phyloP scores from a whole-genome alignment of 1,140 invertebrate genomes.

The Drosophila nigromelanica region DNA sequence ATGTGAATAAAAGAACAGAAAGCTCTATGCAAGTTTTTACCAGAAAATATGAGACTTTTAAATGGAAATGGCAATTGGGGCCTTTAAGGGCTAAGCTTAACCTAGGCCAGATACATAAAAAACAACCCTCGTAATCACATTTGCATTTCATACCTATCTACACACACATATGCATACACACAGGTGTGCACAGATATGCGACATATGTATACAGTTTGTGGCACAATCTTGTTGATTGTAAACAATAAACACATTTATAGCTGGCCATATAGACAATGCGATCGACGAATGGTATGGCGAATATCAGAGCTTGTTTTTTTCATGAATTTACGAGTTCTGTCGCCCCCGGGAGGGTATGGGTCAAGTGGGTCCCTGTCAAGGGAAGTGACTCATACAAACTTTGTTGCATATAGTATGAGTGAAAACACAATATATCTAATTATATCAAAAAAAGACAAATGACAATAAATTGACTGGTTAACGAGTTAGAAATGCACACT shows the following conservation, averaged over 20 bases:
- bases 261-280: slow-evolving; percentile 44
- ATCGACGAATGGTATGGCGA: slow-evolving; percentile 48
- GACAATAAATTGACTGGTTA: no score
- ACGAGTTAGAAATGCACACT: no score
- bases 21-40: no score
- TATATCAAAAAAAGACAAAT: no score
- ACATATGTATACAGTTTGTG: neutral
- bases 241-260: slow-evolving; percentile 66
- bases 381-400: slow-evolving; percentile 46
- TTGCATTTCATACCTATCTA: neutral
- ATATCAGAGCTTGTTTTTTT: slow-evolving; percentile 26
- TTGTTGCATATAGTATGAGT: slow-evolving; percentile 21
- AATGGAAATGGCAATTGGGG: no score
- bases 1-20: no score
- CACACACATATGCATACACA: neutral
- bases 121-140: no score
- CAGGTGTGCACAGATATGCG: no score
- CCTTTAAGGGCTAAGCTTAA: no score
- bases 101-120: no score
- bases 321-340: slow-evolving; percentile 2
- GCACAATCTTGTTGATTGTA: slow-evolving; percentile 50
- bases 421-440: no score
- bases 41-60: no score
- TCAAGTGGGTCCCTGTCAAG: slow-evolving; percentile 37
- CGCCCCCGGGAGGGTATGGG: neutral